These are phyloP conservation scores for Aporophyla nigra DNA, from an alignment of 2,888 invertebrate genomes.

Conservation along the genomic window DNA sequence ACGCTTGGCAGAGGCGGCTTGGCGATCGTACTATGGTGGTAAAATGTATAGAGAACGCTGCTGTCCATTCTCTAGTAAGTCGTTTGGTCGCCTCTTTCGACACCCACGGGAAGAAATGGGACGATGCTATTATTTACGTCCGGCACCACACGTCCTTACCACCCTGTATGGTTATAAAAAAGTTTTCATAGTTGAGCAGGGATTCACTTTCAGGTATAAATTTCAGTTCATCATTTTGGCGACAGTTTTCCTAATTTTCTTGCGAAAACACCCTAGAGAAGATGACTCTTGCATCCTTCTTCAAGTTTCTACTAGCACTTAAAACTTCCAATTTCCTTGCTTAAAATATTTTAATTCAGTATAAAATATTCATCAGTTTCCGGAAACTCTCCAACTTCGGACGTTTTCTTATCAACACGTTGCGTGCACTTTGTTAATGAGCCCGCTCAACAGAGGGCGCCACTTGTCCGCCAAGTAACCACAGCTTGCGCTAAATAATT, in stretches of 20 bases:
- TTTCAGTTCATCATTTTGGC: background rate
- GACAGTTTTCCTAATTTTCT: background rate
- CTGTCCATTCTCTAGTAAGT: too few relatives aligned
- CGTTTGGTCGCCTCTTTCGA: too few relatives aligned
- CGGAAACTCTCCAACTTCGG: slow-evolving; percentile 34
- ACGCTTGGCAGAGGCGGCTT: too few relatives aligned
- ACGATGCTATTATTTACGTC: too few relatives aligned
- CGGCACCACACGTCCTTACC: too few relatives aligned
- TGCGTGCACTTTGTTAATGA: slow-evolving; percentile 48
- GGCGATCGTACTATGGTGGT: too few relatives aligned
- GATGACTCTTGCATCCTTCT: background rate
- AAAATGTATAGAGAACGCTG: too few relatives aligned
- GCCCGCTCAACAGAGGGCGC: slow-evolving; percentile 53
- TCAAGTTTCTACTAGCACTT: slow-evolving; percentile 10
- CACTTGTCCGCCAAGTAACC: slow-evolving; percentile 23
- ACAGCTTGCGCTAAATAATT: slow-evolving; percentile 41
- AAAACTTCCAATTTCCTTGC: slow-evolving; percentile 13
- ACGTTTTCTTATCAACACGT: slow-evolving; percentile 45
- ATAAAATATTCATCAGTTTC: slow-evolving; percentile 57
- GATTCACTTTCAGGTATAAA: too few relatives aligned
- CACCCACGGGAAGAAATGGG: too few relatives aligned
- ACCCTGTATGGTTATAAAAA: too few relatives aligned
- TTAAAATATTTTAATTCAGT: slow-evolving; percentile 44
- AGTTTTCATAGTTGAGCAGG: background rate
- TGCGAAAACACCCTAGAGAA: background rate